Conservation (phyloP, 2,113 vertebrate genomes). For the Numenius arquata region DNA sequence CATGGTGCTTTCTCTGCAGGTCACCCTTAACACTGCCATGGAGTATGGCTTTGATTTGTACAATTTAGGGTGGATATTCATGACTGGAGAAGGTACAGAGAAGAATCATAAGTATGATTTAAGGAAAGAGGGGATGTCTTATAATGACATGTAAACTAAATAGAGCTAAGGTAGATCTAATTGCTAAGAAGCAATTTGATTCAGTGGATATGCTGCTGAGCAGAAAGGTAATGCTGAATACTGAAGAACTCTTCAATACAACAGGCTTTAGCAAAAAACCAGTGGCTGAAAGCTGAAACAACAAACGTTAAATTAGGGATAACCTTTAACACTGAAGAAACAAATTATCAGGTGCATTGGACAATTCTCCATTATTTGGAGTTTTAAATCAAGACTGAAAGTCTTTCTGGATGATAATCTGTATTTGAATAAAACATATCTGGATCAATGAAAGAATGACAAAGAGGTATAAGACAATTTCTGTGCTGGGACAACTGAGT, state of each 20-base stretch:
- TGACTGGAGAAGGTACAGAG: neutral
- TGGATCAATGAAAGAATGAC: neutral
- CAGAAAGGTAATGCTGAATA: neutral
- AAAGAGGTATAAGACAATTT: neutral
- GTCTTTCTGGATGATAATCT: neutral
- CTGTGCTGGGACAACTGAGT: neutral
- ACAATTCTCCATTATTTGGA: neutral
- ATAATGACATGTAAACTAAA: neutral
- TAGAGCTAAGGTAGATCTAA: neutral
- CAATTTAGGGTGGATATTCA: neutral
- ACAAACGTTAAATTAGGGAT: neutral
- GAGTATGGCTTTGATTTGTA: neutral
- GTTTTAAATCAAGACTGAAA: neutral
- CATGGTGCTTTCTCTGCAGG: neutral
- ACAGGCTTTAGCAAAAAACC: neutral
- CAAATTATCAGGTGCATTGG: neutral
- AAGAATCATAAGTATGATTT: neutral
- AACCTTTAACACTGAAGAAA: neutral
- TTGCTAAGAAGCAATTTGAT: neutral
- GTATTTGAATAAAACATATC: neutral
- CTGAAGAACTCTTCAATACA: neutral
- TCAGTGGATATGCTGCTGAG: neutral
- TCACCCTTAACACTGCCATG: neutral
- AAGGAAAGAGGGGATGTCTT: neutral
- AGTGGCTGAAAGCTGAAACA: neutral